phyloP scores from a whole-genome alignment of 2,888 invertebrate genomes.

The Ectemnius continuus region DNA sequence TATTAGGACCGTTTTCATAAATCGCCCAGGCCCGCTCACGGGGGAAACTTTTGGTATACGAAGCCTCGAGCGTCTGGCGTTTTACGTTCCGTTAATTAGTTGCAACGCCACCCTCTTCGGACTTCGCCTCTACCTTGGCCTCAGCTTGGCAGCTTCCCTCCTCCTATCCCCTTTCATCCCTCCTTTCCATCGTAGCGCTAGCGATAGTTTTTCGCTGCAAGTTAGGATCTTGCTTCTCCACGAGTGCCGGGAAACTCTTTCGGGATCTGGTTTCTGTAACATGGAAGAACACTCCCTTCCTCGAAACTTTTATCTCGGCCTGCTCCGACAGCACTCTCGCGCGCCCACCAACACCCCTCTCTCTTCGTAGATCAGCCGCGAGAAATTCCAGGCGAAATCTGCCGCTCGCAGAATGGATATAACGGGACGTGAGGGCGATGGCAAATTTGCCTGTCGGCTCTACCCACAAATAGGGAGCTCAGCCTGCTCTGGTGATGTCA shows the following conservation, averaged over 20 bases:
- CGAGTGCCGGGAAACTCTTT: conserved; percentile 37
- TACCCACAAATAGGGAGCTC: too few relatives aligned
- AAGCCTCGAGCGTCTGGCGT: conserved; percentile 28
- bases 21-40: conserved; percentile 60
- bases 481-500: too few relatives aligned
- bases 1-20: conserved; percentile 69
- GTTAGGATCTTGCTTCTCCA: conserved; percentile 8
- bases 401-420: too few relatives aligned
- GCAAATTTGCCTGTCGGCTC: too few relatives aligned
- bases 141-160: background rate
- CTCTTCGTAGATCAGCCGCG: conserved; percentile 37
- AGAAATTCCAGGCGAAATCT: conserved; percentile 24
- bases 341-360: background rate
- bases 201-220: background rate
- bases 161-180: background rate
- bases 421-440: too few relatives aligned
- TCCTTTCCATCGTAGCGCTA: background rate
- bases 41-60: conserved; percentile 50
- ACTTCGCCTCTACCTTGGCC: conserved; percentile 1
- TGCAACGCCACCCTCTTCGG: conserved; percentile 32
- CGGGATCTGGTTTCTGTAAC: conserved; percentile 52
- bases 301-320: conserved; percentile 34
- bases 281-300: conserved; percentile 49
- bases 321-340: background rate
- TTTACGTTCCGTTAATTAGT: conserved; percentile 66